Evolutionary conservation across 2,888 invertebrate genomes (phyloP).

Genomic region (Rhabditophanes sp.): DNA sequence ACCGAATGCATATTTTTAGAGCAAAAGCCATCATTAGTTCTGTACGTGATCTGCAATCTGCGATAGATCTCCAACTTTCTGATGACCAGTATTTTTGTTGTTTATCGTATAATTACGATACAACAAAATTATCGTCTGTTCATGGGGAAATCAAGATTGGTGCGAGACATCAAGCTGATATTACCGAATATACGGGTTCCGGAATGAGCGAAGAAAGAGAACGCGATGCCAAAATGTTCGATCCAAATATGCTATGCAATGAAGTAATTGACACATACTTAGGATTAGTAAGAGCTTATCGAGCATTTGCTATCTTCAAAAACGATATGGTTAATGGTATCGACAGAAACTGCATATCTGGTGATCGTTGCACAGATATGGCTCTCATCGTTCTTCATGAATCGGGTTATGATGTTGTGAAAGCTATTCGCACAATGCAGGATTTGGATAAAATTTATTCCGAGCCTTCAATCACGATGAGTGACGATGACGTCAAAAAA

Average conservation of each 20-base stretch:
- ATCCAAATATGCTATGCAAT: neutral
- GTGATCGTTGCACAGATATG: conserved; percentile 31
- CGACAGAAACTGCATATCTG: conserved; percentile 26
- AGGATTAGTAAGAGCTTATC: conserved; percentile 17
- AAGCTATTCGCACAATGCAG: conserved; percentile 60
- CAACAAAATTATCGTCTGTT: conserved; percentile 50
- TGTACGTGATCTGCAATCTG: too few relatives aligned
- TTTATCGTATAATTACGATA: conserved; percentile 51
- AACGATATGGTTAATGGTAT: conserved; percentile 19
- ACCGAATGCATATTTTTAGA: too few relatives aligned
- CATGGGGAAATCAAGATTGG: conserved; percentile 54
- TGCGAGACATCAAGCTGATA: conserved; percentile 50
- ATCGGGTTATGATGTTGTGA: conserved; percentile 85
- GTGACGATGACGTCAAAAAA: conserved; percentile 50
- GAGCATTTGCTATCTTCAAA: conserved; percentile 19
- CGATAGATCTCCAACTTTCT: too few relatives aligned
- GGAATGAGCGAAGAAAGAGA: conserved; percentile 2
- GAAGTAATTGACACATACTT: conserved; percentile 15
- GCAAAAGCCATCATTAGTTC: too few relatives aligned
- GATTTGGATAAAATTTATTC: conserved; percentile 18
- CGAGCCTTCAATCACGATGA: conserved; percentile 28
- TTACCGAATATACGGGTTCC: neutral
- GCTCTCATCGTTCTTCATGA: conserved; percentile 70
- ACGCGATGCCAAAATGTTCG: neutral
- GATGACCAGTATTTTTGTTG: conserved; percentile 52